Evolutionary conservation across 35 echinoderm and acorn worm species (phyloP), one percentile per base, ranked within the genome.

Genomic region (Holothuria glaberrima): DNA sequence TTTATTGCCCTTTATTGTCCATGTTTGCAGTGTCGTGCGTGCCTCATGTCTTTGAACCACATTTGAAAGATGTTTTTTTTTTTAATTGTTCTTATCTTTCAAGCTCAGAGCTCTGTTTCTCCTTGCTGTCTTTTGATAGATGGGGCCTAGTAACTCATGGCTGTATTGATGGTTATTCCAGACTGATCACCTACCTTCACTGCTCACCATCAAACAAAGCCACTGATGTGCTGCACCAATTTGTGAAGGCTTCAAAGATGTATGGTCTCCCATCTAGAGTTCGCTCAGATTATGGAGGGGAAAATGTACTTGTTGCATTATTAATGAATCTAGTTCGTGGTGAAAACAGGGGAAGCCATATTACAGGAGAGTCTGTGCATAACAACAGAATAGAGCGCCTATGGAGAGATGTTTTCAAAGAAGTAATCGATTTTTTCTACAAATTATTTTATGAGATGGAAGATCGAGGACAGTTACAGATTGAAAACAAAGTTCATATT

Each of bases 301-400:
- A 82, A 67, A 93, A 93, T 82, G 68, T 87, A 14, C 46, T 88
- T 75, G 71, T 92, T 26, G 64, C 82, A 41, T 29, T 73, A 12
- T 87, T 59, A 30, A 94, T 94, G 88, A 46, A 91, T 12, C 34
- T 77, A 21, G 41, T 64, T 65, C 38, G 68, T 65, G 88, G 92
- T 30, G 18, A n/a, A 24, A 38, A 74, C 2, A 86, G 92, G 35
- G 89, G 81, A 50, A 90, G 69, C 80, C 65, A 91, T 33, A 86
- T 91, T 31, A 80, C 89, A 52, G 92, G 92, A 9, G 27, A 50
- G 45, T 69, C 72, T 13, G 92, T 94, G 12, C 88, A 94, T 26
- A 94, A 94, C 38, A 80, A 84, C 57, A 89, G 92, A 33, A 94
- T 94, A 31, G 92, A 94, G 67, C 62, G 88, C 56, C 71, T 94